Base-by-base conservation (phyloP, 1,140 invertebrate species). In the Zaprionus capensis region DNA sequence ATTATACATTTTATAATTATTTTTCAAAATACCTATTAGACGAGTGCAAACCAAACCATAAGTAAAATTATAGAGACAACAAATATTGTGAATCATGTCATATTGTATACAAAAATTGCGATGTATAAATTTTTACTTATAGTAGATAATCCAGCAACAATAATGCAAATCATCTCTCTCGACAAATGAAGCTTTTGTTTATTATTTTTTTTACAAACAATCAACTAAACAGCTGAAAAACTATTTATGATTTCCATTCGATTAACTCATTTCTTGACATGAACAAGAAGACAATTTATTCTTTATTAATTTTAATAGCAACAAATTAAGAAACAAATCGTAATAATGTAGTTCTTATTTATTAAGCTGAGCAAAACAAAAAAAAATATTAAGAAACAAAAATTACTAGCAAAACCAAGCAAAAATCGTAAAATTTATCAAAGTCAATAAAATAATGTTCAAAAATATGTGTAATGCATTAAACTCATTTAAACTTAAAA, bases 391-490 rank as follows among this genome's bases (percentile, higher is more conserved):
- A 81, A 65, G 64, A 85, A 81, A 85, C 68, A 90, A 70, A 85
- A 80, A 80, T 75, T 77, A 90, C 80, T 90, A 88, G 85, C 76
- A 82, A 90, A 82, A 77, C 72, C 64, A 82, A 82, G 69, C 69
- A 80, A 82, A 87, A 90, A 79, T 68, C 82, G 75, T 80, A 85
- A 88, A 71, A 72, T 81, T 72, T 79, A 90, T 85, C 72, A 78
- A 88, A 90, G 85, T 90, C 85, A 90, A 90, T 90, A 90, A 90
- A 90, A 90, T 90, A 85, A 90, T 90, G 86, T 90, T 90, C 68
- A 77, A 90, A 88, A 90, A 90, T 90, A 76, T 91, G 85, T 90
- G 75, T 69, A 75, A 82, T 82, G 86, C 76, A 90, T 91, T 91
- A 90, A 90, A 75, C 82, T 90, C 90, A 90, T 90, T 90, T 90